Base-by-base conservation (phyloP, 2,888 invertebrate species). In the Carabus problematicus region DNA sequence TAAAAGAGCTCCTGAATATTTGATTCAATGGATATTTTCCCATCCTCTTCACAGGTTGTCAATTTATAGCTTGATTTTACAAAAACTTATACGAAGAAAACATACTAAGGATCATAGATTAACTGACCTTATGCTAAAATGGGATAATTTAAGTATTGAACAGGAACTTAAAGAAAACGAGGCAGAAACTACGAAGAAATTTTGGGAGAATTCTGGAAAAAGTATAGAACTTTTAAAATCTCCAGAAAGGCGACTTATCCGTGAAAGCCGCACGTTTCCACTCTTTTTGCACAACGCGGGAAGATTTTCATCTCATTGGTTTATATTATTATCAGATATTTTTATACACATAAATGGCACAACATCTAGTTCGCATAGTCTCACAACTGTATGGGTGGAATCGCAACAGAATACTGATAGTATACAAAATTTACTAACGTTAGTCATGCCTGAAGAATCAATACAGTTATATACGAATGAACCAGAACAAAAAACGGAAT, bases 371-470 rank as follows among this genome's bases (percentile, higher is more conserved):
- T 80, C 86, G 0, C 91, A 92, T 81, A 87, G 89, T 8, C 82
- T 95, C 72, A 86, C 86, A 71, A 91, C 91, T 0, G 79, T 95
- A 55, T 95, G 95, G 95, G 86, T 94, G 1, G 93, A 93, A 78
- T 83, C 89, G 3, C 83, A 90, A 45, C 84, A 87, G n/a, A 91
- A 90, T 74, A 85, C 86, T 12, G 89, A 89, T 74, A 84, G 84
- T 8, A 77, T 87, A 47, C 85, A 89, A 77, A 88, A 89, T 75
- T 86, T 86, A 2, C 85, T 93, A 72, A 86, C 87, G 72, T 81
- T 95, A 11, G 89, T 88, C 43, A 89, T 91, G 70, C 95, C 95
- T 0, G 95, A 95, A 79, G 94, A 93, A 74, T 85, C 84, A 1
- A 83, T 94, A 70, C 85, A 87, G 49, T 84, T 95, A 16, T 82